Conservation (phyloP, 2,113 vertebrate species). For the Hydrolagus affinis region DNA sequence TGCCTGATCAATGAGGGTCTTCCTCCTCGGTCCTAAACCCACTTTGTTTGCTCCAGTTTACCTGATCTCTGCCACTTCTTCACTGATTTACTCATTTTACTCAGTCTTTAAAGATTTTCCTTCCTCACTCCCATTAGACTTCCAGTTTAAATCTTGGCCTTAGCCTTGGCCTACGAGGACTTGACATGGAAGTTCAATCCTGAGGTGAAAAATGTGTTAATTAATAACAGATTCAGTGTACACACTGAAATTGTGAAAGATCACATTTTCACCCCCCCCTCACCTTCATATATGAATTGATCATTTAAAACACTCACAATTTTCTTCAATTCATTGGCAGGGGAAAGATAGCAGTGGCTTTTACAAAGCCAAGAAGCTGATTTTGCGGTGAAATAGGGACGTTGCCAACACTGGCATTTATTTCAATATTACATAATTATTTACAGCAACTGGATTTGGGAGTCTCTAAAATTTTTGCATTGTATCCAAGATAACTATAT, state of each 20-base stretch:
- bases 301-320: neutral
- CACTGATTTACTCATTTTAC: neutral
- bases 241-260: no score
- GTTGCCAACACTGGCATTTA: neutral
- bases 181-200: no score
- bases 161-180: no score
- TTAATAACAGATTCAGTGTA: no score
- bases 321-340: neutral
- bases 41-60: neutral
- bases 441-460: neutral
- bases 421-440: neutral
- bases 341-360: neutral
- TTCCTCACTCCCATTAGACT: neutral
- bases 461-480: neutral
- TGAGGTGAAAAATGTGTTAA: no score
- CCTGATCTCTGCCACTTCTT: no score
- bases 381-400: neutral
- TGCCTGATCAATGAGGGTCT: neutral
- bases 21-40: neutral
- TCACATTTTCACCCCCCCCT: no score
- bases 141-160: neutral
- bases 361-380: neutral
- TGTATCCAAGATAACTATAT: neutral
- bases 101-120: neutral
- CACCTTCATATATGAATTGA: no score